phyloP scores from a whole-genome alignment of 1,140 invertebrate genomes.

The Papilio polyxenes region DNA sequence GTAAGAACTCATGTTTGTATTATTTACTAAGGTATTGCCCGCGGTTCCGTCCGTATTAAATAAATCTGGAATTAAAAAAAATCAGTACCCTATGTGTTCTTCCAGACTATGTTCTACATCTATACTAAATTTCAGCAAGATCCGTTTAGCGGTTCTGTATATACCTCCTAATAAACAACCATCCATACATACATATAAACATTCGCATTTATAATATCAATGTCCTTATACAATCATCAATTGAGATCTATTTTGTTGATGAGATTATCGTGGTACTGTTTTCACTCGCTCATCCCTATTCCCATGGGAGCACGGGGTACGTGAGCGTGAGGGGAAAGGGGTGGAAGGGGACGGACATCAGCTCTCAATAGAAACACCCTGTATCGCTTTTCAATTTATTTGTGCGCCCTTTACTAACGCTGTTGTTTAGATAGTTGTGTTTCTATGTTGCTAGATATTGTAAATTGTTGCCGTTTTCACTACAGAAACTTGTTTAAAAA shows the following conservation, averaged over 20 bases:
- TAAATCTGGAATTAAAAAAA: too few relatives aligned
- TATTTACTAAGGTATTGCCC: too few relatives aligned
- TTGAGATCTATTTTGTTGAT: background rate
- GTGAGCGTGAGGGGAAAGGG: background rate
- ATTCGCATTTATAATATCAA: too few relatives aligned
- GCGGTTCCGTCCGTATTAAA: too few relatives aligned
- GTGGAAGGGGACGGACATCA: slow-evolving; percentile 25
- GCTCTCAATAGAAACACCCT: slow-evolving; percentile 50
- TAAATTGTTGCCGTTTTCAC: background rate
- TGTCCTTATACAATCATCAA: background rate
- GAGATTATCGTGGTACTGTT: slow-evolving; percentile 22
- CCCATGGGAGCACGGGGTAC: slow-evolving; percentile 49
- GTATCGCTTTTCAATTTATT: slow-evolving; percentile 70
- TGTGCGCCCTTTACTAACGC: slow-evolving; percentile 45
- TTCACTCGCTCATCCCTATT: slow-evolving; percentile 55
- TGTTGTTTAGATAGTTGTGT: background rate
- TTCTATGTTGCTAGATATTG: background rate
- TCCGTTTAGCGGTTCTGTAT: too few relatives aligned
- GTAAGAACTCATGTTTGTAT: too few relatives aligned
- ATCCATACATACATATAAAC: too few relatives aligned
- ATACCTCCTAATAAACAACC: too few relatives aligned
- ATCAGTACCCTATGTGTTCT: too few relatives aligned
- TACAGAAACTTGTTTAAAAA: background rate
- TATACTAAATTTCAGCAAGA: too few relatives aligned
- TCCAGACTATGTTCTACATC: too few relatives aligned